Evolutionary conservation across 2,888 invertebrate genomes (phyloP), one percentile per base, ranked within the genome.

Genomic region (Crocallis elinguaria): DNA sequence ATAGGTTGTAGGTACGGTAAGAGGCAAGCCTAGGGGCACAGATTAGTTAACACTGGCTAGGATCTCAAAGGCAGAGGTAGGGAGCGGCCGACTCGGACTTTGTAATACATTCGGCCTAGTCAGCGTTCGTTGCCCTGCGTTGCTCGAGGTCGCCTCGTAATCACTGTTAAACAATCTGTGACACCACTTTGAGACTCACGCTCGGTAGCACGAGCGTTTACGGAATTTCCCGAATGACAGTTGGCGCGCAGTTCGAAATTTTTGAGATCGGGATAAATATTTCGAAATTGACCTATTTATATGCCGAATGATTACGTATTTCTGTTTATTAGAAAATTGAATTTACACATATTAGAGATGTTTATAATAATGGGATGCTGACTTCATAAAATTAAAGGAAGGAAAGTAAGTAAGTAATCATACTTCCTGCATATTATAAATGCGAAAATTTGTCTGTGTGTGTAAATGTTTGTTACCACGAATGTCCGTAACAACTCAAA

Each of bases 41-140:
- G 53, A 38, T 43, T 54, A 54, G 27, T 33, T 44, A n/a, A 9
- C 13, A 54, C 21, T 43, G 27, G 38, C 38, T 49, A 84, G 82
- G 87, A 88, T 88, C 86, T 89, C 79, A 80, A 80, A 83, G 82
- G 82, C 84, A 82, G 77, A 77, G 87, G 85, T 82, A 86, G 88
- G 88, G 89, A 87, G 86, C 83, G 88, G 87, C 82, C 78, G 74
- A 79, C 78, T 88, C 86, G 88, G 89, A 89, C 90, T 90, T 88
- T 88, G 88, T 90, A 90, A 88, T 88, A 85, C 86, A 84, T 86
- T 88, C 88, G 90, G 86, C 89, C 90, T 89, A 90, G 88, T 90
- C 83, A 87, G 86, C 88, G 90, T 84, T 84, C 88, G 87, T 91
- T 90, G 89, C 86, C 89, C 91, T 67, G 80, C 66, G 68, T 56